Percentiles rank a stretch among this genome's conserved stretches.
Evolutionary conservation across 1,140 invertebrate genomes (phyloP).

Genomic region (Lysiphlebus fabarum): DNA sequence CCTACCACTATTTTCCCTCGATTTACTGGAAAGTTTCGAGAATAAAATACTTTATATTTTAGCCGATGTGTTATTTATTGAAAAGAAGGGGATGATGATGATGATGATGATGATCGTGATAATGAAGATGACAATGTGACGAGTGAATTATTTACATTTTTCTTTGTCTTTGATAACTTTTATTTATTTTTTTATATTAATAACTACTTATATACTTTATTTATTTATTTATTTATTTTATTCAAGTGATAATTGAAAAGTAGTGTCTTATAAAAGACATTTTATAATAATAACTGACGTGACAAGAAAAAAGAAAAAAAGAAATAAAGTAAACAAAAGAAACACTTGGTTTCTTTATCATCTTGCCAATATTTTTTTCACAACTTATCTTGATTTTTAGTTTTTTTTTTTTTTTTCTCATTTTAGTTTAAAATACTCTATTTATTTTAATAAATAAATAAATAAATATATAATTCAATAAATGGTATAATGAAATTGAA

Average conservation of each 20-base stretch:
- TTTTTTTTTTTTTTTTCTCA: conserved; percentile 6
- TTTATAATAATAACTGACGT: neutral
- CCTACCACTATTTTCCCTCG: conserved; percentile 55
- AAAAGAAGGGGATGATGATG: neutral
- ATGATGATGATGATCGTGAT: neutral
- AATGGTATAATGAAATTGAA: neutral
- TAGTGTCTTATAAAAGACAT: neutral
- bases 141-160: neutral
- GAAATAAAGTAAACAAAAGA: neutral
- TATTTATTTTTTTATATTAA: neutral
- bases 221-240: neutral
- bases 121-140: too few species aligned
- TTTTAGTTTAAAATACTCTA: neutral
- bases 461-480: neutral
- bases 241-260: neutral
- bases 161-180: neutral
- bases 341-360: conserved; percentile 6
- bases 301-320: neutral
- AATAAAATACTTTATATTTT: conserved; percentile 49
- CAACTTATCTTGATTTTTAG: neutral
- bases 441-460: neutral
- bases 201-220: neutral
- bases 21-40: conserved; percentile 56
- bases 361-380: conserved; percentile 2
- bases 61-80: conserved; percentile 25